These are phyloP conservation scores for Lutjanus campechanus DNA, from an alignment of 2,797 vertebrate species.

Conservation along the genomic window DNA sequence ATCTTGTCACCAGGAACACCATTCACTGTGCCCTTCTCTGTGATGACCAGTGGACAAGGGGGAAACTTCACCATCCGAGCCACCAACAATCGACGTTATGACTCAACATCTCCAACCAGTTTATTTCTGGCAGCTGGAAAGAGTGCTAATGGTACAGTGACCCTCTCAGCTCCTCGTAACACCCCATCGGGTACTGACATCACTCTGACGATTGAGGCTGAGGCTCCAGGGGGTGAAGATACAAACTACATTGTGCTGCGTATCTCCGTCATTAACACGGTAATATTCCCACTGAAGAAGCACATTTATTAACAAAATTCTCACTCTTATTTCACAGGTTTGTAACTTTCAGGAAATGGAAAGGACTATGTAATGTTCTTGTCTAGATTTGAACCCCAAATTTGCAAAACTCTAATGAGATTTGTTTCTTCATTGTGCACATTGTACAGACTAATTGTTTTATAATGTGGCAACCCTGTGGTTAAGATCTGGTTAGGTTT, in stretches of 20 bases:
- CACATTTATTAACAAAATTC: not conserved
- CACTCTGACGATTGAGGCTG: slow-evolving; percentile 73
- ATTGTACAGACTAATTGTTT: too few relatives aligned
- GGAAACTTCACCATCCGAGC: slow-evolving; percentile 70
- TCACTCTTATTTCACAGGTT: too few relatives aligned
- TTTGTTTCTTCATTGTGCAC: too few relatives aligned
- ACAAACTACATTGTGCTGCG: slow-evolving; percentile 73
- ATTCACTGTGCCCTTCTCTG: slow-evolving; percentile 67
- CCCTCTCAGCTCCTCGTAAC: slow-evolving; percentile 57
- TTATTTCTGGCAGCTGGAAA: slow-evolving; percentile 48
- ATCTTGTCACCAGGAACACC: slow-evolving; percentile 63
- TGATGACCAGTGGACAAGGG: slow-evolving; percentile 19
- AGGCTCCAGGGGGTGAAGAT: slow-evolving; percentile 46
- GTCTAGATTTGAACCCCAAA: too few relatives aligned
- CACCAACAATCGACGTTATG: slow-evolving; percentile 61
- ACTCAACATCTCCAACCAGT: slow-evolving; percentile 45
- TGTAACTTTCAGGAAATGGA: not conserved
- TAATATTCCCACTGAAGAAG: slow-evolving; percentile 27
- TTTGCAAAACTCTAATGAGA: too few relatives aligned
- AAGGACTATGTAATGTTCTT: too few relatives aligned
- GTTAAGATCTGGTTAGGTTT: too few relatives aligned
- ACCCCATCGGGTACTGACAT: slow-evolving; percentile 73
- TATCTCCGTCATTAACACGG: slow-evolving; percentile 64
- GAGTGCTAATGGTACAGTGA: slow-evolving; percentile 58
- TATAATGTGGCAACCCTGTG: too few relatives aligned